A percentile compares a stretch with the other conserved stretches of the same genome.
phyloP scores from a whole-genome alignment of 1,140 invertebrate species.

The Nautilus pompilius region DNA sequence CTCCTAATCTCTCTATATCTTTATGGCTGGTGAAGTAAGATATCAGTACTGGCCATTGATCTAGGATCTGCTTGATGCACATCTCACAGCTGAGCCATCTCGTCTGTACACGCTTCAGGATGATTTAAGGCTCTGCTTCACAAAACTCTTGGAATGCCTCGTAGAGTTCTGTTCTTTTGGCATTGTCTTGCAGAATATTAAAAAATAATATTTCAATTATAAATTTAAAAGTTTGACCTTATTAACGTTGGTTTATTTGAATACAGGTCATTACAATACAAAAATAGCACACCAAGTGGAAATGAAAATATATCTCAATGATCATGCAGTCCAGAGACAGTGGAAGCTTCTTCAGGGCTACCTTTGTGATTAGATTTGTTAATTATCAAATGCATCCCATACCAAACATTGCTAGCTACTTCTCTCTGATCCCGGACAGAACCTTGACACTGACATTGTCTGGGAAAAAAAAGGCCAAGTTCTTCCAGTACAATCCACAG shows the following conservation, averaged over 20 bases:
- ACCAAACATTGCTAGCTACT: slow-evolving; percentile 9
- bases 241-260: no score
- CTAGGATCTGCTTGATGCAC: slow-evolving; percentile 9
- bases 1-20: slow-evolving; percentile 7
- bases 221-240: no score
- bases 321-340: slow-evolving; percentile 8
- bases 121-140: slow-evolving; percentile 16
- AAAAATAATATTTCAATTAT: no score
- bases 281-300: slow-evolving; percentile 3
- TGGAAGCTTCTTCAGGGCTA: slow-evolving; percentile 9
- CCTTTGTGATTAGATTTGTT: slow-evolving; percentile 7
- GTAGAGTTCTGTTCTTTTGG: slow-evolving; percentile 14
- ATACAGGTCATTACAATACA: no score
- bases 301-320: slow-evolving; percentile 16
- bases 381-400: slow-evolving; percentile 19
- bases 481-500: slow-evolving; percentile 1
- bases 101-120: slow-evolving; percentile 21
- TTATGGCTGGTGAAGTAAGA: slow-evolving; percentile 15
- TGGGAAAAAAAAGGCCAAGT: not conserved
- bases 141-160: slow-evolving; percentile 12
- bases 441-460: slow-evolving; percentile 20
- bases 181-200: no score
- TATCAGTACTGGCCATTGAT: slow-evolving; percentile 16
- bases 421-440: slow-evolving; percentile 14
- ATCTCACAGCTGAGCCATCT: slow-evolving; percentile 21